Conservation (phyloP, 2,113 vertebrate species). For the Nicator chloris region DNA sequence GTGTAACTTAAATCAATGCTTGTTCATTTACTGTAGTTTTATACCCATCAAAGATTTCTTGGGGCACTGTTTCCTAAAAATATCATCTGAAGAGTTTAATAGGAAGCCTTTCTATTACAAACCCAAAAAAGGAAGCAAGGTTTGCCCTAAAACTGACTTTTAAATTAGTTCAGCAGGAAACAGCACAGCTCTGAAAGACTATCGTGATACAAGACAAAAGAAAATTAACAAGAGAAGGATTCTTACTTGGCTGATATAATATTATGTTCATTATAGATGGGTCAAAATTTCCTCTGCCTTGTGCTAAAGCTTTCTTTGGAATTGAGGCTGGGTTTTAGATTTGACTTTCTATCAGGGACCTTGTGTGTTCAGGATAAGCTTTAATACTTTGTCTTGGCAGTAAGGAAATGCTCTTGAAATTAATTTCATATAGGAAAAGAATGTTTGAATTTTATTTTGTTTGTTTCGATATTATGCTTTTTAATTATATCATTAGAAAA, state of each 20-base stretch:
- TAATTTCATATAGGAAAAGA: background rate
- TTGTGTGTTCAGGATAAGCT: background rate
- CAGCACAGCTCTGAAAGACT: background rate
- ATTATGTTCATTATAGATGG: background rate
- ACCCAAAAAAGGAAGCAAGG: background rate
- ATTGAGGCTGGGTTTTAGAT: background rate
- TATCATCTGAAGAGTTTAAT: background rate
- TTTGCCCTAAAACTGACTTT: background rate
- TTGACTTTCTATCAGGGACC: background rate
- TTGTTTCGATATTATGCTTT: background rate
- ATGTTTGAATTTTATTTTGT: background rate
- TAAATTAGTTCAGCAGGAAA: background rate
- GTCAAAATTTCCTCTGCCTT: background rate
- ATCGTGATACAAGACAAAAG: fast-evolving
- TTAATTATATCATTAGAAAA: background rate
- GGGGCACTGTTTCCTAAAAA: background rate
- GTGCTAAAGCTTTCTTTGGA: background rate
- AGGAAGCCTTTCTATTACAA: background rate
- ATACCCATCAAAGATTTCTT: background rate
- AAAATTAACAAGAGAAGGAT: background rate
- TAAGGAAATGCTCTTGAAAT: background rate
- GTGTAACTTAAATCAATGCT: background rate
- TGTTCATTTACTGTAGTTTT: background rate
- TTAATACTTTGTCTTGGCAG: background rate
- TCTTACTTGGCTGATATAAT: background rate